Evolutionary conservation across 2,113 vertebrate species (phyloP).

Genomic region (Carollia perspicillata): DNA sequence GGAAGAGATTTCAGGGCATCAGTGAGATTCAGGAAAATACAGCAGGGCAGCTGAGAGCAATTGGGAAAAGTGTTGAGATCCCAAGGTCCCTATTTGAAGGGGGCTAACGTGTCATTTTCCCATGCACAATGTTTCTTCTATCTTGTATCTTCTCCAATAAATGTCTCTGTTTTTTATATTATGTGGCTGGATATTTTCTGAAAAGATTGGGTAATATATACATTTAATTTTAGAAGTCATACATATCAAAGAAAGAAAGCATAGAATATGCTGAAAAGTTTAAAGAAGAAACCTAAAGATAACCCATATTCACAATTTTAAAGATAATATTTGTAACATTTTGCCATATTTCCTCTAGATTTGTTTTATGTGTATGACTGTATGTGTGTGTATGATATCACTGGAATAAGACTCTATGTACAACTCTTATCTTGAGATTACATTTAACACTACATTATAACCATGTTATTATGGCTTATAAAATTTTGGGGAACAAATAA

Average conservation of each 20-base stretch:
- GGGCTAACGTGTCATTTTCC: no score
- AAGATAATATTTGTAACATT: not conserved
- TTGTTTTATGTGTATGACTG: not conserved
- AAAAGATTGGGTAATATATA: not conserved
- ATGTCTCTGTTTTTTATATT: no score
- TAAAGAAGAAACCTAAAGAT: not conserved
- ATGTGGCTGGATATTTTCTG: no score
- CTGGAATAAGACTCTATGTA: not conserved
- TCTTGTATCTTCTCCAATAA: no score
- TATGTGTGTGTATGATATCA: not conserved
- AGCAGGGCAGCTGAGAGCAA: no score
- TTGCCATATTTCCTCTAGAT: not conserved
- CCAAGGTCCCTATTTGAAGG: no score
- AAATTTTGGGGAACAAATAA: not conserved
- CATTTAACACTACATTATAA: not conserved
- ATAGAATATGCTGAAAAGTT: not conserved
- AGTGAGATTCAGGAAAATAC: no score
- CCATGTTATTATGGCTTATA: not conserved
- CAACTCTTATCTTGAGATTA: not conserved
- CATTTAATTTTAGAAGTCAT: not conserved
- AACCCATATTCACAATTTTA: not conserved
- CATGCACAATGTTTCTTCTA: no score
- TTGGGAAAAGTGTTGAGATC: no score
- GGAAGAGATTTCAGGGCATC: no score
- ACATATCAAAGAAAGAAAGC: not conserved